These are phyloP conservation scores for Laticauda colubrina DNA, from an alignment of 2,113 vertebrate species.

Conservation along the genomic window DNA sequence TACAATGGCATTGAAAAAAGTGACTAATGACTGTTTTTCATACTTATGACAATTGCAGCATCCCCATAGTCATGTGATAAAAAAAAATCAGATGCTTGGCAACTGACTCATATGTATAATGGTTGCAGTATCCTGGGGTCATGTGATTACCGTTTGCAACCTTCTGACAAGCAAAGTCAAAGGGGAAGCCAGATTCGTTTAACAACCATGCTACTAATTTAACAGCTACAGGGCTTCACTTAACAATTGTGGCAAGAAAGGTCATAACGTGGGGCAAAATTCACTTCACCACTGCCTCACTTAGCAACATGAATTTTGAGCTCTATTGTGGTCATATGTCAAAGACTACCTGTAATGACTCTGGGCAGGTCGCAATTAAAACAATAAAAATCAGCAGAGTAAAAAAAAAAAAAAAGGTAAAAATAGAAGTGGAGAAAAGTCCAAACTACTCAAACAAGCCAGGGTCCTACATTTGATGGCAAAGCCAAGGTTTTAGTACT, in stretches of 20 bases:
- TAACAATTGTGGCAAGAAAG: not conserved
- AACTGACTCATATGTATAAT: not conserved
- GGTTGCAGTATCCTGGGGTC: not conserved
- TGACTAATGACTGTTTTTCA: not conserved
- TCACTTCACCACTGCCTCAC: not conserved
- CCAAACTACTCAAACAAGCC: not conserved
- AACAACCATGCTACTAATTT: not conserved
- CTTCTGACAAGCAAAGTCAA: not conserved
- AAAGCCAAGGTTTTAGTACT: not conserved
- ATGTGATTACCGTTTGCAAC: not conserved
- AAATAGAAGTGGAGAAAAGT: not conserved
- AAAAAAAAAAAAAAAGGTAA: not conserved
- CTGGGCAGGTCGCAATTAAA: not conserved
- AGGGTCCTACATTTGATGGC: not conserved
- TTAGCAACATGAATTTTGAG: not conserved
- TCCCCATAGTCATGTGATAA: not conserved
- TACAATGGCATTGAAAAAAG: not conserved
- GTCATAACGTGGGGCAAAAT: not conserved
- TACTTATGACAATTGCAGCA: not conserved
- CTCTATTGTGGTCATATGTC: not conserved
- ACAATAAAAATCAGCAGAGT: not conserved
- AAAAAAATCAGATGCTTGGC: not conserved
- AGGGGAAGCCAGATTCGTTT: not conserved
- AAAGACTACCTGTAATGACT: not conserved
- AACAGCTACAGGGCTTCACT: not conserved